Evolutionary conservation across 2,113 vertebrate genomes (phyloP).

Genomic region (Nothobranchius kuhntae): DNA sequence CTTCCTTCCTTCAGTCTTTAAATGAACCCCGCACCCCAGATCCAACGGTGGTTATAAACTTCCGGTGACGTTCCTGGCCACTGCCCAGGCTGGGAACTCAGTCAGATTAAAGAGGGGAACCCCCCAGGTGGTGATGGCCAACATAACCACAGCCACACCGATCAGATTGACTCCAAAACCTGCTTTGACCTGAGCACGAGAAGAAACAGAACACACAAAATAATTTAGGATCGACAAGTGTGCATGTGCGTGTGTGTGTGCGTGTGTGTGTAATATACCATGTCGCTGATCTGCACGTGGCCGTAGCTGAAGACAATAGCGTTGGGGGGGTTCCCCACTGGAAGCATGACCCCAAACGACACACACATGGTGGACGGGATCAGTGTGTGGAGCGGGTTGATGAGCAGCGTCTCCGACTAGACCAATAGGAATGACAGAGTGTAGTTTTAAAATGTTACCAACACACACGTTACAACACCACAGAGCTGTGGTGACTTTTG

Average conservation of each 20-base stretch:
- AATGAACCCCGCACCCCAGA: not conserved
- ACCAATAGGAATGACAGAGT: too few species aligned
- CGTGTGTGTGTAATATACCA: slow-evolving; percentile 79
- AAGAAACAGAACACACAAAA: not conserved
- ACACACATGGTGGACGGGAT: slow-evolving; percentile 98
- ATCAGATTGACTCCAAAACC: slow-evolving; percentile 96
- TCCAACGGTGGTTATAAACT: slow-evolving; percentile 65
- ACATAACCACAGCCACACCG: slow-evolving; percentile 91
- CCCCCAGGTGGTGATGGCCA: slow-evolving; percentile 97
- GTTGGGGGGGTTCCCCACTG: slow-evolving; percentile 97
- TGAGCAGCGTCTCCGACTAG: slow-evolving; percentile 92
- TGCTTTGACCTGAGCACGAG: slow-evolving; percentile 87
- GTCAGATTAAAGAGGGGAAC: slow-evolving; percentile 89
- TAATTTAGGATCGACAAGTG: not conserved
- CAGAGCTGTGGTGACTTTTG: too few species aligned
- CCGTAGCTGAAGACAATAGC: slow-evolving; percentile 98
- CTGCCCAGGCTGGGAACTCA: slow-evolving; percentile 89
- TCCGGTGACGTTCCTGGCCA: slow-evolving; percentile 81
- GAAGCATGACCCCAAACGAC: slow-evolving; percentile 98
- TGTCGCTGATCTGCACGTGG: slow-evolving; percentile 95
- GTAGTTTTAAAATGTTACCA: too few species aligned
- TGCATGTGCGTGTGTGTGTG: slow-evolving; percentile 51
- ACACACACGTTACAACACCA: too few species aligned
- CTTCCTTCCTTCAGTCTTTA: slow-evolving; percentile 17
- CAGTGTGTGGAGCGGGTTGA: slow-evolving; percentile 95